phyloP scores from a whole-genome alignment of 2,888 invertebrate genomes.

The Urechis unicinctus region DNA sequence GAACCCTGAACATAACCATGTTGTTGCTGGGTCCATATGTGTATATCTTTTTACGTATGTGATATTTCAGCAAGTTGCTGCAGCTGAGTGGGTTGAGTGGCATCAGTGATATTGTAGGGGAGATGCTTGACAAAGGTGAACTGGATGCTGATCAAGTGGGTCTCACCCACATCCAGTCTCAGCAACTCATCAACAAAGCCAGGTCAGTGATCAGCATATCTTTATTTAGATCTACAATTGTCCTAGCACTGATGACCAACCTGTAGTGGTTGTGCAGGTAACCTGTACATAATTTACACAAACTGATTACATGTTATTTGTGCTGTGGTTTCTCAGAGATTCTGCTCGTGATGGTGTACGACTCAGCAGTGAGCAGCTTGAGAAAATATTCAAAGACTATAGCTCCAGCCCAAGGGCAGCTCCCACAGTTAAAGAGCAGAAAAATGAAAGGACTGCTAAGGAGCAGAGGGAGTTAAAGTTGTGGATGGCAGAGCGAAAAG shows the following conservation, averaged over 20 bases:
- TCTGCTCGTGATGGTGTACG: conserved; percentile 3
- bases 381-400: conserved; percentile 20
- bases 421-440: too few species aligned
- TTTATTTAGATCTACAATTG: not conserved
- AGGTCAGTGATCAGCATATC: conserved; percentile 4
- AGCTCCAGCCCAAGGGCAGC: conserved; percentile 13
- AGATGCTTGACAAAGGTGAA: conserved; percentile 37
- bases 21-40: too few species aligned
- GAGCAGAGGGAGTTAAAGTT: conserved; percentile 28
- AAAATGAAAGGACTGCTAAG: conserved; percentile 11
- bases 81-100: conserved; percentile 34
- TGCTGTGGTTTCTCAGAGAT: not conserved
- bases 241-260: not conserved
- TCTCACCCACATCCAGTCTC: conserved; percentile 28
- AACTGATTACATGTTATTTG: too few species aligned
- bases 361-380: conserved; percentile 24
- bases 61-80: not conserved
- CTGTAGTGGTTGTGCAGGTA: too few species aligned
- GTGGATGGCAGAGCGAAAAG: conserved; percentile 37
- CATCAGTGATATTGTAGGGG: conserved; percentile 41
- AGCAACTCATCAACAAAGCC: conserved; percentile 25
- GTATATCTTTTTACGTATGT: not conserved
- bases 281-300: too few species aligned
- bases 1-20: too few species aligned
- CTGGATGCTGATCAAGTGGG: conserved; percentile 33